phyloP scores from a whole-genome alignment of 1,140 invertebrate genomes.

The Hirudo medicinalis region DNA sequence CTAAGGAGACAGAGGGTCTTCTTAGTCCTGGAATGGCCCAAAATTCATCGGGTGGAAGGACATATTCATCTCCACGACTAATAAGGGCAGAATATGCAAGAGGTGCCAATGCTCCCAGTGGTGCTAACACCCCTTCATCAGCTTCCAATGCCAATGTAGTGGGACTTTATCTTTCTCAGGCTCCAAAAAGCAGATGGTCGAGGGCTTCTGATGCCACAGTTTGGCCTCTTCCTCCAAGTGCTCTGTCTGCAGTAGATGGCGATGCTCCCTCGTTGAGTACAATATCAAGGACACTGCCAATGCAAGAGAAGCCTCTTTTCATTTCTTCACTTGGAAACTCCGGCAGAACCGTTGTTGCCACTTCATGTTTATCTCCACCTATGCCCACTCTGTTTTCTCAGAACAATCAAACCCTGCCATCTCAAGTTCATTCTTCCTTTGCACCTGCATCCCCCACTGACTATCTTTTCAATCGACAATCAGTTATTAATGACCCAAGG shows the following conservation, averaged over 20 bases:
- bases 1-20: too few species aligned
- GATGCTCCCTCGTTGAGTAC: background rate
- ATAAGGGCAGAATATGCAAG: background rate
- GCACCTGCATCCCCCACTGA: slow-evolving; percentile 6
- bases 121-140: background rate
- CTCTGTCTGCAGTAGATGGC: background rate
- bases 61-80: background rate
- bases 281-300: background rate
- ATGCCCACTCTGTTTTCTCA: background rate
- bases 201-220: background rate
- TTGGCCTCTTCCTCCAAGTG: background rate
- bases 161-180: slow-evolving; percentile 7
- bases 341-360: too few species aligned
- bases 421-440: background rate
- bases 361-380: too few species aligned
- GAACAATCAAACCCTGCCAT: background rate
- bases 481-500: background rate
- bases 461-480: slow-evolving; percentile 1
- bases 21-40: too few species aligned
- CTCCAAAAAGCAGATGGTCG: slow-evolving; percentile 9
- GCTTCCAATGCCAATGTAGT: background rate
- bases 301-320: background rate
- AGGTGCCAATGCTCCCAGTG: background rate
- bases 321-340: too few species aligned
- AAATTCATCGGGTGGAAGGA: background rate